phyloP scores from a whole-genome alignment of 1,140 invertebrate genomes.

The Drosophila asahinai region DNA sequence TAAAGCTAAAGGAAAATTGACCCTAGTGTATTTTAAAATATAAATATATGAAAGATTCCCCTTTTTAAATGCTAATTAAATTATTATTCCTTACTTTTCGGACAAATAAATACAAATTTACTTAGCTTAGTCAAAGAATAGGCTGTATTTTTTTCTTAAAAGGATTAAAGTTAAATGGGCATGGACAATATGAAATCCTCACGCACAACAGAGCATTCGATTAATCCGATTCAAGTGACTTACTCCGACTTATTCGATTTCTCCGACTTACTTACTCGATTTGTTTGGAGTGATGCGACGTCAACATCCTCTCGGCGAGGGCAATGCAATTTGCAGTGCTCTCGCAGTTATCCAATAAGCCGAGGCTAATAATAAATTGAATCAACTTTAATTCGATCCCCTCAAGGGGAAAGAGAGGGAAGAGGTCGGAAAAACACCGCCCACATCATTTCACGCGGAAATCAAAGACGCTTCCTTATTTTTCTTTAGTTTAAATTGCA shows the following conservation, averaged over 20 bases:
- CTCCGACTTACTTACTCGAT: constrained; percentile 9
- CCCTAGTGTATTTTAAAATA: too few species aligned
- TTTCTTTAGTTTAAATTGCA: constrained; percentile 84
- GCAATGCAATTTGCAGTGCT: constrained; percentile 27
- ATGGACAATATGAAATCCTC: not conserved
- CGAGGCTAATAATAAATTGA: constrained; percentile 69
- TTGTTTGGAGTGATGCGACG: constrained; percentile 2
- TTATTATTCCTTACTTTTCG: too few species aligned
- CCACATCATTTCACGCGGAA: constrained; percentile 79
- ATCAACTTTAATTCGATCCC: constrained; percentile 68
- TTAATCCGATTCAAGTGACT: constrained; percentile 15
- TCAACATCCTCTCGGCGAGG: not conserved
- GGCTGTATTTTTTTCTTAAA: not conserved
- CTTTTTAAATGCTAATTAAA: too few species aligned
- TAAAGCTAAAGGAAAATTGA: too few species aligned
- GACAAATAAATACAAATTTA: too few species aligned
- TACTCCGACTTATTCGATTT: constrained; percentile 1
- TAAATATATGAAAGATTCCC: too few species aligned
- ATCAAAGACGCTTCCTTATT: constrained; percentile 84
- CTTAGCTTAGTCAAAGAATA: too few species aligned
- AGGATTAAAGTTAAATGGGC: not conserved
- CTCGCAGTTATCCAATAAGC: constrained; percentile 33
- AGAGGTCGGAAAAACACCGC: not conserved
- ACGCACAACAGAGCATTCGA: not conserved
- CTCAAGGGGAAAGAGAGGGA: too few species aligned